These are phyloP conservation scores for Halocynthia aurantium DNA, from an alignment of 23 tunicate species.

Conservation along the genomic window DNA sequence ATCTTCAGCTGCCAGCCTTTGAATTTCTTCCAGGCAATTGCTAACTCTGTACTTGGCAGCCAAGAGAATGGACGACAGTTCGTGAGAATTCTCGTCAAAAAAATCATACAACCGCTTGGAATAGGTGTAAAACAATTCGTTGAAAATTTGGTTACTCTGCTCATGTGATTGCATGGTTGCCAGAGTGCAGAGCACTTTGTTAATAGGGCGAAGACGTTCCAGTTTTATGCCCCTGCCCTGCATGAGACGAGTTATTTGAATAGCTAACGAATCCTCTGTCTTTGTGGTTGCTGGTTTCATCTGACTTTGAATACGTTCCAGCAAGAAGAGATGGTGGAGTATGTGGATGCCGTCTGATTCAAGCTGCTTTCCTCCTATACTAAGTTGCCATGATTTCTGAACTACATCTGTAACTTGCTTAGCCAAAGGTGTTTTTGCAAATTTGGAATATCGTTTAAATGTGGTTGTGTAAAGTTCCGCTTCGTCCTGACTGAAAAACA, in stretches of 20 bases:
- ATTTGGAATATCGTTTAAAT: conserved; percentile 33
- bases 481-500: conserved; percentile 39
- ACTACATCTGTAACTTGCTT: conserved; percentile 1
- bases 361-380: conserved; percentile 9
- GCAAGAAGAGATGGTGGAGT: neutral
- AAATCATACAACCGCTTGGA: neutral
- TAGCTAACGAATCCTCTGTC: conserved; percentile 23
- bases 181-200: neutral
- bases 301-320: conserved; percentile 10
- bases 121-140: neutral
- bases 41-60: no score
- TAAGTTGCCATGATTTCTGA: conserved; percentile 4
- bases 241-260: neutral
- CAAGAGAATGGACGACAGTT: neutral
- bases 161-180: conserved; percentile 1
- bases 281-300: conserved; percentile 12
- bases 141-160: neutral
- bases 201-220: neutral
- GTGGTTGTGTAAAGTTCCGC: conserved; percentile 52
- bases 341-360: neutral
- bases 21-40: neutral
- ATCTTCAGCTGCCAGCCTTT: neutral
- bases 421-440: neutral
- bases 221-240: conserved; percentile 12
- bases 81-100: conserved; percentile 23